Evolutionary conservation across 2,113 vertebrate genomes (phyloP).

Genomic region (Esox niger): DNA sequence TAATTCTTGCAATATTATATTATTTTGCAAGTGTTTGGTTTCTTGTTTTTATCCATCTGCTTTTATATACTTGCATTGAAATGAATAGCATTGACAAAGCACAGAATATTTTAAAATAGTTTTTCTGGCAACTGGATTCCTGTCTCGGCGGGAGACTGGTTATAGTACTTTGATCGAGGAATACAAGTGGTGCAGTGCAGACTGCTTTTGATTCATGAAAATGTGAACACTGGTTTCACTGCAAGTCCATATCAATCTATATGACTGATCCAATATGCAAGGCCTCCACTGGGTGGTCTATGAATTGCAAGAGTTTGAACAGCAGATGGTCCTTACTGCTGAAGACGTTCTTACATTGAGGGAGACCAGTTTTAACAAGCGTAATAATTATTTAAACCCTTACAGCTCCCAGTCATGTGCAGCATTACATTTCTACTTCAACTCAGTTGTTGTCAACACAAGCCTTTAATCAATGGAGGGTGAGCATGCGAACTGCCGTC

Average conservation of each 20-base stretch:
- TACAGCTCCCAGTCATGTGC: no score
- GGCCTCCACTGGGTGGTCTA: no score
- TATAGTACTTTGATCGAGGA: conserved; percentile 51
- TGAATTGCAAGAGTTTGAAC: no score
- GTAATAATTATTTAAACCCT: background rate
- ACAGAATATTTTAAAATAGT: background rate
- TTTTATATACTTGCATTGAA: background rate
- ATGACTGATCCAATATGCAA: no score
- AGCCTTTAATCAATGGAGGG: conserved; percentile 44
- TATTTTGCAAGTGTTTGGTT: background rate
- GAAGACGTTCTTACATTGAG: no score
- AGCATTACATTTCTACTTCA: conserved; percentile 18
- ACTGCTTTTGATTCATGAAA: no score
- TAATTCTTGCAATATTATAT: background rate
- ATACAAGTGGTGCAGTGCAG: no score
- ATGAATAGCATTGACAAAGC: background rate
- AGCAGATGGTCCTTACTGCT: no score
- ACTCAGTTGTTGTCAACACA: conserved; percentile 30
- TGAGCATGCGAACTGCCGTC: conserved; percentile 61
- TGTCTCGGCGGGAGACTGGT: conserved; percentile 27
- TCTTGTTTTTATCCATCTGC: background rate
- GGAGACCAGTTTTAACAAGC: no score
- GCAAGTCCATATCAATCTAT: no score
- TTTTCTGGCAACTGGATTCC: background rate
- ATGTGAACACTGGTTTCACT: no score